A percentile compares a stretch with the other conserved stretches of the same genome.
Conservation (phyloP, 2,113 vertebrate species). For the Steatornis caripensis region DNA sequence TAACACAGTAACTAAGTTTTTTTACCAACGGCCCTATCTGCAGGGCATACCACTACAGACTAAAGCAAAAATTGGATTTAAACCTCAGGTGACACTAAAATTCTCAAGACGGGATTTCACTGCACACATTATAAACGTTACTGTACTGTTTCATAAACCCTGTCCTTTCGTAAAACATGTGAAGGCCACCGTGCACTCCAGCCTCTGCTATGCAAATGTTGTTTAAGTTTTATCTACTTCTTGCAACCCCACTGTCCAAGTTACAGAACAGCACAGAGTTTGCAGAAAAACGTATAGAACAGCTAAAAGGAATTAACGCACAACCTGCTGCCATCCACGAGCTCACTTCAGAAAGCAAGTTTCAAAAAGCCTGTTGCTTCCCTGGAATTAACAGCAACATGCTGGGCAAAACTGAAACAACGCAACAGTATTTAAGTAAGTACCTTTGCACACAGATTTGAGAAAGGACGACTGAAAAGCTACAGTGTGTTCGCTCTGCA, state of each 20-base stretch:
- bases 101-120: background rate
- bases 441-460: background rate
- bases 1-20: background rate
- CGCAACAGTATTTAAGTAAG: background rate
- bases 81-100: background rate
- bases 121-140: background rate
- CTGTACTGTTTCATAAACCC: background rate
- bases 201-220: background rate
- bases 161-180: background rate
- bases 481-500: background rate
- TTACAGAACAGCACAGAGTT: background rate
- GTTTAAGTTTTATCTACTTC: background rate
- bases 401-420: background rate
- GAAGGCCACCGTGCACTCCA: background rate
- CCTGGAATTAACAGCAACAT: background rate
- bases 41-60: background rate
- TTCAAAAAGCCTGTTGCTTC: background rate
- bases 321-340: background rate
- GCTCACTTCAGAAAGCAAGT: background rate
- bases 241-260: background rate
- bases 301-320: background rate
- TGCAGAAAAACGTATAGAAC: background rate
- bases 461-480: background rate
- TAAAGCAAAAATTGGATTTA: background rate
- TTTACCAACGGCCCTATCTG: background rate